Base-by-base conservation (phyloP, 2,888 invertebrate genomes). In the Cremastobaeus sp. region DNA sequence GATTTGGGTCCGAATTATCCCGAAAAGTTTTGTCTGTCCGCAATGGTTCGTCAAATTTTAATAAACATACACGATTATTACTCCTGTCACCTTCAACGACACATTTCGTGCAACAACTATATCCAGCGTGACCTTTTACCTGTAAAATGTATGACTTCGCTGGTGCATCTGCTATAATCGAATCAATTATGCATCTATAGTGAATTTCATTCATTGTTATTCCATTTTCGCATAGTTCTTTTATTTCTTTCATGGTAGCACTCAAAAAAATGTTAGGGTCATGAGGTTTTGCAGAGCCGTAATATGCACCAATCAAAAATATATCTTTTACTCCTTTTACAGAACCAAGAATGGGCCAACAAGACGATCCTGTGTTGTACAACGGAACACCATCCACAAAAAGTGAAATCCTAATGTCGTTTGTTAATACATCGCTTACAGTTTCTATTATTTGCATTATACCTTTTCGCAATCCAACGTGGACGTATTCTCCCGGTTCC, bases 81-180 rank as follows among this genome's bases (percentile, higher is more conserved):
- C 2, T 6, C 1, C 5, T n/a, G 11, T 18, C 41, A 11, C 62
- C 62, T 9, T 41, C 41, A 1, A 41, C 21, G 0, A 47, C n/a
- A 18, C 65, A 54, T 15, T 65, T 65, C 2, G 65, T 54, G 9
- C 65, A 65, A 9, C 54, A 45, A 30, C 14, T 15, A 37, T 35
- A 65, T 12, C 45, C 65, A 1, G 0, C 28, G 14, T 65, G 54
- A 4, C 15, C 5, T 47, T 45, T 54, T 11, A 65, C 47, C 11
- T 65, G 35, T 35, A 65, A 37, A 35, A 65, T 37, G 14, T 65
- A 65, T 11, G 65, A 43, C 20, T 65, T 65, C 2, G 54, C 65
- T 14, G 65, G 54, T 6, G 65, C 54, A 54, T 65, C 65, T 12
- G 43, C 45, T 45, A 65, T 54, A 5, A 45, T n/a, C n/a, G 1